Percentiles rank a stretch among this genome's conserved stretches.
Conservation (phyloP, 2,888 invertebrate genomes). For the Saturnia pavonia region DNA sequence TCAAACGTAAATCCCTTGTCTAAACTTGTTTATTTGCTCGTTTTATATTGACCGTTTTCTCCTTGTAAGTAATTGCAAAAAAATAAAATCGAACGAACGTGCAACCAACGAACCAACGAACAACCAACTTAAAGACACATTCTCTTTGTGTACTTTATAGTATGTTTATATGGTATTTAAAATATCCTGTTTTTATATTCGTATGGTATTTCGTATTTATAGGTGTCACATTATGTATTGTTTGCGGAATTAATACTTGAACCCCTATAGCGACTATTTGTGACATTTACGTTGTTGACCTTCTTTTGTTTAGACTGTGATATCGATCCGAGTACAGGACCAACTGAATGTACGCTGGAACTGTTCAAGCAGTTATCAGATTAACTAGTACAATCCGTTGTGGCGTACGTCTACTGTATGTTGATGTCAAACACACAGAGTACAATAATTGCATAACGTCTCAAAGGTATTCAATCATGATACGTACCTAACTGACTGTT, state of each 20-base stretch:
- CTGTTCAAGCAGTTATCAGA: background rate
- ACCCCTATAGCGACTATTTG: background rate
- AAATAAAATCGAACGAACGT: slow-evolving; percentile 23
- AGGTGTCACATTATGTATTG: background rate
- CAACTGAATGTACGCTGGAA: background rate
- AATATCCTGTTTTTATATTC: background rate
- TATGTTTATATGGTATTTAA: no score
- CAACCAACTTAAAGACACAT: slow-evolving; percentile 8
- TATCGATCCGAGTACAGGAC: background rate
- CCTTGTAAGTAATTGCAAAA: slow-evolving; percentile 23
- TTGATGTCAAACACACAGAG: background rate
- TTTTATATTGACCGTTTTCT: slow-evolving; percentile 32
- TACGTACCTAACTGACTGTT: background rate
- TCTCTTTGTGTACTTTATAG: no score
- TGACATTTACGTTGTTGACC: slow-evolving; percentile 2
- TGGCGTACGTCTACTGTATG: background rate
- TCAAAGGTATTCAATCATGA: background rate
- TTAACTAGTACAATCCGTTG: background rate
- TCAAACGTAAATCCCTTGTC: slow-evolving; percentile 25
- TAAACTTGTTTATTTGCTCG: slow-evolving; percentile 28
- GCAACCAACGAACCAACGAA: no score
- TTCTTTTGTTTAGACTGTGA: background rate
- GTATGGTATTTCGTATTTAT: background rate
- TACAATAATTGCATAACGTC: no score
- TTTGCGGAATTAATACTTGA: background rate